Percentiles rank a stretch among this genome's conserved stretches.
Evolutionary conservation across 2,113 vertebrate genomes (phyloP).

Genomic region (Cinclus cinclus): DNA sequence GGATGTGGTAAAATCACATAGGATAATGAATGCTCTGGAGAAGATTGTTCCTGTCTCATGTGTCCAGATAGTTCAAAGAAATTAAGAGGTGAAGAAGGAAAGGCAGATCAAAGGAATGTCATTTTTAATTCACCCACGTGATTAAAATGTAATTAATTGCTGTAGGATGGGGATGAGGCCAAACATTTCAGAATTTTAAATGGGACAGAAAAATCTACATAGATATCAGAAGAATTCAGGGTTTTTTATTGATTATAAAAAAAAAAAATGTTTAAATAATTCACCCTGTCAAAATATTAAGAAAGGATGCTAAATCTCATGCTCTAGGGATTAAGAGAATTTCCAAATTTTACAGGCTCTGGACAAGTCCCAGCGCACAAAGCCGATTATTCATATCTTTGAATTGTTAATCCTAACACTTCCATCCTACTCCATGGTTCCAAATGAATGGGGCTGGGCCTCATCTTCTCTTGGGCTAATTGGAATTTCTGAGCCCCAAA

Average conservation of each 20-base stretch:
- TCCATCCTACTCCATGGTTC: not conserved
- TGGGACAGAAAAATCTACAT: not conserved
- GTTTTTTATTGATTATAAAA: not conserved
- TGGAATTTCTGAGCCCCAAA: not conserved
- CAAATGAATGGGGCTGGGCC: not conserved
- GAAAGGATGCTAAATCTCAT: not conserved
- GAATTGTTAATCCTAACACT: not conserved
- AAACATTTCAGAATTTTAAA: not conserved
- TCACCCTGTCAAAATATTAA: not conserved
- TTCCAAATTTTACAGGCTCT: not conserved
- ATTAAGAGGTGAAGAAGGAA: slow-evolving; percentile 42
- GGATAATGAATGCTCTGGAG: slow-evolving; percentile 37
- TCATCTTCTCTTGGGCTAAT: not conserved
- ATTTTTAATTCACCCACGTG: slow-evolving; percentile 17
- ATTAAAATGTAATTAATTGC: slow-evolving; percentile 32
- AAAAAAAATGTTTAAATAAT: not conserved
- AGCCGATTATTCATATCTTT: not conserved
- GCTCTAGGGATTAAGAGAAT: not conserved
- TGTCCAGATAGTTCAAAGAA: slow-evolving; percentile 14
- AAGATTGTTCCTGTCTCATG: not conserved
- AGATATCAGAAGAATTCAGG: not conserved
- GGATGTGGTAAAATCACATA: not conserved
- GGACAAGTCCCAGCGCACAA: not conserved
- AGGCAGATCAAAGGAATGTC: slow-evolving; percentile 21
- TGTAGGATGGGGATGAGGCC: not conserved